Conservation (phyloP, 1,140 invertebrate species). For the Drosophila suzukii region DNA sequence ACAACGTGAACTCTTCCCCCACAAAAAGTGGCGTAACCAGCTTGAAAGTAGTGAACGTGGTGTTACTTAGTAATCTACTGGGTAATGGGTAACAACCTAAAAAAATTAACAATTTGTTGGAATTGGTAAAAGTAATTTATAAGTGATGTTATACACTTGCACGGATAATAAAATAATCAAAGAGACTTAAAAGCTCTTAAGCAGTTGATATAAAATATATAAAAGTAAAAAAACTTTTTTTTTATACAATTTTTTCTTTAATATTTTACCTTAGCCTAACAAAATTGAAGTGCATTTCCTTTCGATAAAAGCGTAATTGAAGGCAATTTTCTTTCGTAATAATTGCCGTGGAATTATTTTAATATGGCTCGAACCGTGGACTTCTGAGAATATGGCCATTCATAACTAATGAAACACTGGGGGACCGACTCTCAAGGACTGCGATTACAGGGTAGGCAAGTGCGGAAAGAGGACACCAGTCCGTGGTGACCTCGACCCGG, state of each 20-base stretch:
- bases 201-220: too few species aligned
- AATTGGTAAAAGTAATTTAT: too few species aligned
- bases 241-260: too few species aligned
- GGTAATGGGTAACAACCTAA: neutral
- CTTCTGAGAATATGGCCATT: conserved; percentile 8
- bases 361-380: neutral
- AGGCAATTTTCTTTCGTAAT: neutral
- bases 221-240: too few species aligned
- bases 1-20: neutral
- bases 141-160: too few species aligned
- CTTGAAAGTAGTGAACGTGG: neutral
- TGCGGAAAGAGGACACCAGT: conserved; percentile 20
- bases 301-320: neutral
- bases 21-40: neutral
- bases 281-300: neutral
- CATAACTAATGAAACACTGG: conserved; percentile 7
- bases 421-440: neutral
- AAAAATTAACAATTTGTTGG: neutral
- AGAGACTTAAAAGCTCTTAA: too few species aligned
- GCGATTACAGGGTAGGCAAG: conserved; percentile 30
- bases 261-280: too few species aligned
- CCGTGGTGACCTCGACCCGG: conserved; percentile 61
- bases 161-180: neutral
- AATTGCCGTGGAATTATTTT: neutral
- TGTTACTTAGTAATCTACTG: neutral